Conservation (phyloP, 2,797 vertebrate genomes). For the Cheirogaleus major region DNA sequence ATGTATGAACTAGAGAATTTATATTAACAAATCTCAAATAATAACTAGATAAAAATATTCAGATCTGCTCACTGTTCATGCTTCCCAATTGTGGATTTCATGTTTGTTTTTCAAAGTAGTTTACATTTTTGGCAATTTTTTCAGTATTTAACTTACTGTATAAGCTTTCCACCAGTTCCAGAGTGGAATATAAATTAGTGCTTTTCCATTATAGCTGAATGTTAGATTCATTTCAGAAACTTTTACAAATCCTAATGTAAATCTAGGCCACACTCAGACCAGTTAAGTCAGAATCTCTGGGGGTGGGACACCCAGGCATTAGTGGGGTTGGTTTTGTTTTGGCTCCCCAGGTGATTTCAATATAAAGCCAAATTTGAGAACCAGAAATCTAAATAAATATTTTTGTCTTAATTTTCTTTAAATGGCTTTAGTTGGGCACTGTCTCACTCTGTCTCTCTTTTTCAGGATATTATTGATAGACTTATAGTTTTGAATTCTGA, state of each 20-base stretch:
- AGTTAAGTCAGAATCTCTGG: background rate
- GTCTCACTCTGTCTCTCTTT: constrained; percentile 67
- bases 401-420: constrained; percentile 29
- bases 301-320: background rate
- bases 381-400: background rate
- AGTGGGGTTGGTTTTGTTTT: background rate
- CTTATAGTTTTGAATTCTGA: constrained; percentile 95
- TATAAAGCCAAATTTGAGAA: background rate
- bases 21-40: background rate
- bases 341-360: background rate
- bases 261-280: background rate
- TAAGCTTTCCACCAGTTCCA: background rate
- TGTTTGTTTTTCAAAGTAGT: constrained; percentile 43
- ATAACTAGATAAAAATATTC: background rate
- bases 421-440: background rate
- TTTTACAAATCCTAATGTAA: background rate
- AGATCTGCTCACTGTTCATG: background rate
- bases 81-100: constrained; percentile 21
- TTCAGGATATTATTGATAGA: constrained; percentile 95
- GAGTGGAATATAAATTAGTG: background rate
- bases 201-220: background rate
- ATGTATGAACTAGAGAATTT: background rate
- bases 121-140: background rate
- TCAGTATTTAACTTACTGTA: background rate
- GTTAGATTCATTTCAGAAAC: background rate